Evolutionary conservation across 2,797 vertebrate species (phyloP).

Genomic region (Loris lydekkerianus): DNA sequence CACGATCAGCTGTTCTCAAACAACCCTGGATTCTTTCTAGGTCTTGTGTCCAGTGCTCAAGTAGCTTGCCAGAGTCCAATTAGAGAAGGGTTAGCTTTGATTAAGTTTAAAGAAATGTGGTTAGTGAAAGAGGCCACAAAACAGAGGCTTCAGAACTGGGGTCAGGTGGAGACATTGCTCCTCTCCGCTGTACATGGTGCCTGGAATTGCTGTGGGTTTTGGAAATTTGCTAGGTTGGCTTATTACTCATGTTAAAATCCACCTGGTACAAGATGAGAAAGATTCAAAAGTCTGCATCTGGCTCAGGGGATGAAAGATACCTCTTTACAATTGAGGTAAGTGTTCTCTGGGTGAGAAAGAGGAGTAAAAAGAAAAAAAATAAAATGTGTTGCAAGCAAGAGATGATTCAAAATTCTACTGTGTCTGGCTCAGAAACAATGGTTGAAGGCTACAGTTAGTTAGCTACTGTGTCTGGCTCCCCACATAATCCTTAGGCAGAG

Average conservation of each 20-base stretch:
- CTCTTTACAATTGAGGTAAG: neutral
- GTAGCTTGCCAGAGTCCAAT: constrained; percentile 31
- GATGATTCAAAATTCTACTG: constrained; percentile 39
- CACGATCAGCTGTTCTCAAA: constrained; percentile 1
- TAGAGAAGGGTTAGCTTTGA: constrained; percentile 58
- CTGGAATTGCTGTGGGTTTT: constrained; percentile 7
- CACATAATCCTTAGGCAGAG: neutral
- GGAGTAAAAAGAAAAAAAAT: neutral
- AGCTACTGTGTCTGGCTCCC: constrained; percentile 26
- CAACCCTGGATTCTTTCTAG: neutral
- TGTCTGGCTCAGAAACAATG: constrained; percentile 54
- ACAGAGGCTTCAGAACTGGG: neutral
- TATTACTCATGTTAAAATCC: neutral
- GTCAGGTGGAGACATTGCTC: neutral
- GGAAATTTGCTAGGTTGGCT: neutral
- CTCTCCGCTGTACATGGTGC: neutral
- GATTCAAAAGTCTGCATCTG: neutral
- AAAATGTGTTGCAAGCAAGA: neutral
- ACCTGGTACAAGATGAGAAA: neutral
- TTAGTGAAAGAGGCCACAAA: constrained; percentile 48
- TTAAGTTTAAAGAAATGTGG: constrained; percentile 67
- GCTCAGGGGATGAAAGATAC: neutral
- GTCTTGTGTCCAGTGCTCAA: constrained; percentile 18
- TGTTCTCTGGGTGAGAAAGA: neutral
- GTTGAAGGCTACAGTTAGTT: neutral